These are phyloP conservation scores for Meriones unguiculatus DNA, from an alignment of 2,113 vertebrate genomes.

Conservation along the genomic window DNA sequence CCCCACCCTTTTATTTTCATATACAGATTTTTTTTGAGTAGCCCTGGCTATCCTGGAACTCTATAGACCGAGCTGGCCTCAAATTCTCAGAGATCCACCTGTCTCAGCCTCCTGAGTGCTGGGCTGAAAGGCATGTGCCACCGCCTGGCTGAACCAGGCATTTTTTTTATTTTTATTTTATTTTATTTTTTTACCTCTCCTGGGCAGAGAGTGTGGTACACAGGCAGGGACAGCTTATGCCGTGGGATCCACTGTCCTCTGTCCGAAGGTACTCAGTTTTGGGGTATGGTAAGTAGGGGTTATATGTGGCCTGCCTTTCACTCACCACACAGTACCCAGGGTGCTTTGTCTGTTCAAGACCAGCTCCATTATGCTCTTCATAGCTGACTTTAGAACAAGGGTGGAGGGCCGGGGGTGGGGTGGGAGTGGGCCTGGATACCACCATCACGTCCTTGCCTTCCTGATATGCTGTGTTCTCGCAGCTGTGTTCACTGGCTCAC, in stretches of 20 bases:
- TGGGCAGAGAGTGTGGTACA: not conserved
- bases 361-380: not conserved
- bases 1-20: not conserved
- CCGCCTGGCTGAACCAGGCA: not conserved
- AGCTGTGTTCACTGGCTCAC: not conserved
- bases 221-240: not conserved
- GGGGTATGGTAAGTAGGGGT: too few species aligned
- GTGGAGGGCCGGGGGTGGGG: too few species aligned
- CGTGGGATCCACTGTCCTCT: not conserved
- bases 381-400: not conserved
- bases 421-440: not conserved
- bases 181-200: not conserved
- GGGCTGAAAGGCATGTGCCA: not conserved
- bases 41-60: not conserved
- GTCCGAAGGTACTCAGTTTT: not conserved
- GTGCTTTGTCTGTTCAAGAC: not conserved
- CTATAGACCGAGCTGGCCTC: not conserved
- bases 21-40: not conserved
- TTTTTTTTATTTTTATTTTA: not conserved
- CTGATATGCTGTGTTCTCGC: not conserved
- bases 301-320: not conserved
- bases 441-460: not conserved
- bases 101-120: not conserved
- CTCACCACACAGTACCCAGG: too few species aligned
- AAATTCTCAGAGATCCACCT: not conserved